These are phyloP conservation scores for Ceratosolen solmsi DNA, from an alignment of 1,140 invertebrate species.

Conservation along the genomic window DNA sequence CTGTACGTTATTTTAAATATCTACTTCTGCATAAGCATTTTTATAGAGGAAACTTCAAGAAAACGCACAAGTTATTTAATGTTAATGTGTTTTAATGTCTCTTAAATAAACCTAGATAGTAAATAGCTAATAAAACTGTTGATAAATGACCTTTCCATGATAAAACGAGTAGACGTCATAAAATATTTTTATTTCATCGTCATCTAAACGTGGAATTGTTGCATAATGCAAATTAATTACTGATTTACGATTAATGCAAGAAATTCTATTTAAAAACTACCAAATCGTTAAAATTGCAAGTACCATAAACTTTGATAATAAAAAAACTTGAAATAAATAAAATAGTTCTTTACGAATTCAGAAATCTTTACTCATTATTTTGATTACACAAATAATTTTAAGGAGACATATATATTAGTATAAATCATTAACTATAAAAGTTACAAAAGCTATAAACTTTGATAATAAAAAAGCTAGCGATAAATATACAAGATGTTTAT, in stretches of 20 bases:
- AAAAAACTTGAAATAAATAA: constrained; percentile 29
- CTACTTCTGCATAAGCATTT: constrained; percentile 31
- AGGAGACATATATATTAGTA: constrained; percentile 26
- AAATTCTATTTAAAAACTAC: constrained; percentile 48
- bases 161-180: constrained; percentile 49
- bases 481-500: constrained; percentile 23
- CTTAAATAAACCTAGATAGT: constrained; percentile 46
- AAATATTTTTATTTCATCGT: constrained; percentile 45
- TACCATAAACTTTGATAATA: constrained; percentile 40
- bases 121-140: constrained; percentile 43
- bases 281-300: constrained; percentile 34
- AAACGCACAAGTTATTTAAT: constrained; percentile 40
- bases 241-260: constrained; percentile 47
- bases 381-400: constrained; percentile 22
- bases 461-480: constrained; percentile 22
- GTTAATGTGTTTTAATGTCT: constrained; percentile 38
- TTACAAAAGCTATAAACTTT: constrained; percentile 26
- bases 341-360: constrained; percentile 21
- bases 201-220: constrained; percentile 37
- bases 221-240: constrained; percentile 52
- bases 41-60: constrained; percentile 38
- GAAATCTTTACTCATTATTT: constrained; percentile 26
- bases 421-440: constrained; percentile 21
- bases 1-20: constrained; percentile 21
- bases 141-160: constrained; percentile 48